Conservation (phyloP, 2,797 vertebrate genomes). For the Falco columbarius region DNA sequence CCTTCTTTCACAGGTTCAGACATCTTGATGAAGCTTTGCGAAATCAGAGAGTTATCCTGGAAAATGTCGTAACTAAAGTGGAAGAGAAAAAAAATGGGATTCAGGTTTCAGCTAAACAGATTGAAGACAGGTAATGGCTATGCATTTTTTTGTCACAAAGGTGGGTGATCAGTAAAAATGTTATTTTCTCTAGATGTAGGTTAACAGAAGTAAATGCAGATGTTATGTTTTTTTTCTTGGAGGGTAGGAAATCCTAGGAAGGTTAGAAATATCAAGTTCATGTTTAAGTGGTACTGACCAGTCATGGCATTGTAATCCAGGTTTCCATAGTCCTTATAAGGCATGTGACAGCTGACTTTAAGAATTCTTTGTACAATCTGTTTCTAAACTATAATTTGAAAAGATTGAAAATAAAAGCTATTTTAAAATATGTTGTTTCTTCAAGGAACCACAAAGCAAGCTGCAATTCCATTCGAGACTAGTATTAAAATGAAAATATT, state of each 20-base stretch:
- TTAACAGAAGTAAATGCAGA: not conserved
- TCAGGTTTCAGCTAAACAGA: constrained; percentile 79
- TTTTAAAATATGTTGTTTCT: not conserved
- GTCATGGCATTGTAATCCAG: not conserved
- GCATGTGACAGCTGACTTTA: not conserved
- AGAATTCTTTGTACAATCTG: not conserved
- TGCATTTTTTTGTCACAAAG: not conserved
- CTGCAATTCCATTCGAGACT: not conserved
- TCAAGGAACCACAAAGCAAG: not conserved
- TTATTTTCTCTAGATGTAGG: not conserved
- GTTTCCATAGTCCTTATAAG: not conserved
- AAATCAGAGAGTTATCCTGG: constrained; percentile 80
- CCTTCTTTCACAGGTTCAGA: constrained; percentile 71
- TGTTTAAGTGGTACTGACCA: not conserved
- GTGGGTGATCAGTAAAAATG: not conserved
- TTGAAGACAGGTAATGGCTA: constrained; percentile 80
- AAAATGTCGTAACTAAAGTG: constrained; percentile 80
- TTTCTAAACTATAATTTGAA: not conserved
- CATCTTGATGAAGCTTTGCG: constrained; percentile 80
- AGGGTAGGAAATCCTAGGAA: not conserved
- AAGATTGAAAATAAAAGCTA: not conserved
- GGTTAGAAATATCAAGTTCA: not conserved
- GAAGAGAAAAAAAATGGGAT: constrained; percentile 80
- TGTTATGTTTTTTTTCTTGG: not conserved
- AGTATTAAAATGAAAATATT: not conserved